Percentiles rank a stretch among this genome's conserved stretches.
Evolutionary conservation across 2,888 invertebrate species (phyloP).

Genomic region (Magallana nippona): DNA sequence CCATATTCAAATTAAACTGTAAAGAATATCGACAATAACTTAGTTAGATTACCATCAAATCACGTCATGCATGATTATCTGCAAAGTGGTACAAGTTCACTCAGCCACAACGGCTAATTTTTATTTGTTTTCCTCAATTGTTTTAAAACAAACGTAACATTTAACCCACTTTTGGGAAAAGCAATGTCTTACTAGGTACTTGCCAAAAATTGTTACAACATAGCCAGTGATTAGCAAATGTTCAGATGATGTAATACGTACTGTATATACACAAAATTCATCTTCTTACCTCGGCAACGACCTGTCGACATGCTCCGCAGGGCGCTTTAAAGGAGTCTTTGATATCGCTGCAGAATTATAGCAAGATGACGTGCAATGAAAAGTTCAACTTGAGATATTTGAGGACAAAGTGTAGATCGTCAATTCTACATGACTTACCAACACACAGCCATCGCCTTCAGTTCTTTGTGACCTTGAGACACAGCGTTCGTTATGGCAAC

Average conservation of each 20-base stretch:
- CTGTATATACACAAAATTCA: neutral
- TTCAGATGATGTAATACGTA: neutral
- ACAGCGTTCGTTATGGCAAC: conserved; percentile 91
- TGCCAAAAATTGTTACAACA: too few species aligned
- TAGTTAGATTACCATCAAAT: too few species aligned
- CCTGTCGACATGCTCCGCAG: conserved; percentile 93
- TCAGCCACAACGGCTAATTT: too few species aligned
- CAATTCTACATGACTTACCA: conserved; percentile 57
- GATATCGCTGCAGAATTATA: conserved; percentile 58
- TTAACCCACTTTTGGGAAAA: too few species aligned
- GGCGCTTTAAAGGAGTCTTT: conserved; percentile 87
- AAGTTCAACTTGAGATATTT: too few species aligned
- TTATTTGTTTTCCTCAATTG: too few species aligned
- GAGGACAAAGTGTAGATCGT: too few species aligned
- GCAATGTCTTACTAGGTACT: too few species aligned
- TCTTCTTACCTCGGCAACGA: conserved; percentile 74
- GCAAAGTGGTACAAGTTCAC: too few species aligned
- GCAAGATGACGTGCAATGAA: too few species aligned
- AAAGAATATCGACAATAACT: conserved; percentile 43
- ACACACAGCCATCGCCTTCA: conserved; percentile 83
- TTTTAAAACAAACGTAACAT: too few species aligned
- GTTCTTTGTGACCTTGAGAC: conserved; percentile 88
- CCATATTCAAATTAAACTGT: conserved; percentile 83
- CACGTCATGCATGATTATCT: too few species aligned
- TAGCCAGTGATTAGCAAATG: neutral